These are phyloP conservation scores for Epirrita christyi DNA, from an alignment of 2,888 invertebrate species.

Conservation along the genomic window DNA sequence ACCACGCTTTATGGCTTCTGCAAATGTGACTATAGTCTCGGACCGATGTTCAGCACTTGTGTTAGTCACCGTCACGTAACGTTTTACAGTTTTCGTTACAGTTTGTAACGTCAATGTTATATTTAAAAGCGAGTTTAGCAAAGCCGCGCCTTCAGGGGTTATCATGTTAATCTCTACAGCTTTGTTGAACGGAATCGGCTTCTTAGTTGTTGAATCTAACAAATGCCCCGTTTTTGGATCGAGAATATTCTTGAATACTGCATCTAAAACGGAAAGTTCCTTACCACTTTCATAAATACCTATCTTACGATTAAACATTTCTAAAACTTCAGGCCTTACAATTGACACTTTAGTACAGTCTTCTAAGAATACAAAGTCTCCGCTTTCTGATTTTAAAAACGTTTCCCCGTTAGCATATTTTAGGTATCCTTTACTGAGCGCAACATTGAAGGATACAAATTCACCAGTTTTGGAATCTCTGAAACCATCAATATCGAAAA, in stretches of 20 bases:
- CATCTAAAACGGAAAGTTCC: constrained; percentile 93
- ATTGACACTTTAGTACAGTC: constrained; percentile 92
- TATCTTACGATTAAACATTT: constrained; percentile 93
- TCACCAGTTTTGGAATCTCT: constrained; percentile 92
- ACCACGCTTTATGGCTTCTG: constrained; percentile 91
- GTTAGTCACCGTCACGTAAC: constrained; percentile 91
- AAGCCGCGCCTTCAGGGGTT: constrained; percentile 94
- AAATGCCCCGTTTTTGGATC: constrained; percentile 95
- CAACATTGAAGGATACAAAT: constrained; percentile 93
- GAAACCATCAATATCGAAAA: constrained; percentile 97
- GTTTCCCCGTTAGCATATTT: constrained; percentile 90
- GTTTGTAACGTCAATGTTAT: constrained; percentile 95
- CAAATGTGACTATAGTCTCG: constrained; percentile 88
- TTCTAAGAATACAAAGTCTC: constrained; percentile 90
- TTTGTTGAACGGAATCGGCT: constrained; percentile 91
- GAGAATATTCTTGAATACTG: constrained; percentile 93
- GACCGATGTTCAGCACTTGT: constrained; percentile 85
- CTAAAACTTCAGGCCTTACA: constrained; percentile 93
- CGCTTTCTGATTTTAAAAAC: constrained; percentile 89
- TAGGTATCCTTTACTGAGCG: constrained; percentile 90
- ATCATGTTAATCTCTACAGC: constrained; percentile 94
- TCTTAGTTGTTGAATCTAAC: constrained; percentile 89
- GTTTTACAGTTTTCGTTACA: constrained; percentile 92
- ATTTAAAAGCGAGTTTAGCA: constrained; percentile 93
- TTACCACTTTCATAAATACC: constrained; percentile 91